Conservation (phyloP, 2,113 vertebrate species). For the Sebastes schlegelii region DNA sequence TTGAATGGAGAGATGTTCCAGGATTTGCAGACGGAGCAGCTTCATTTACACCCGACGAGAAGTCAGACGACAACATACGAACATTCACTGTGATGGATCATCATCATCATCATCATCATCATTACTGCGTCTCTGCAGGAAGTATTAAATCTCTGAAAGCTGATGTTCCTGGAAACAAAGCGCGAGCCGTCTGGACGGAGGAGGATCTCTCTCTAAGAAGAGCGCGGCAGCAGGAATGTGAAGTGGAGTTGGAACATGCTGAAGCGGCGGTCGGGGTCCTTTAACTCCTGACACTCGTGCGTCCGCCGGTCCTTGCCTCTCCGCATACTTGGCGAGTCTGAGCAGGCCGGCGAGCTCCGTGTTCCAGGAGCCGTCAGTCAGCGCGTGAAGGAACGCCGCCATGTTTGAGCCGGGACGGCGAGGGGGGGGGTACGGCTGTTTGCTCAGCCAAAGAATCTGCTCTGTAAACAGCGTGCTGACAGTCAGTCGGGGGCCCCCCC, state of each 20-base stretch:
- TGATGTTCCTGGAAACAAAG: not conserved
- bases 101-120: not conserved
- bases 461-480: constrained; percentile 73
- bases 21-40: too few species aligned
- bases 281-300: not conserved
- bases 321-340: constrained; percentile 63
- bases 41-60: too few species aligned
- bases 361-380: constrained; percentile 59
- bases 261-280: constrained; percentile 11
- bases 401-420: constrained; percentile 39
- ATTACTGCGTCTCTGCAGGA: not conserved
- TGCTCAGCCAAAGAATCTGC: constrained; percentile 76
- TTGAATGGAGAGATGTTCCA: too few species aligned
- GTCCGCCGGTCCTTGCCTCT: not conserved
- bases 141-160: not conserved
- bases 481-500: constrained; percentile 12
- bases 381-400: constrained; percentile 54
- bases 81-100: not conserved
- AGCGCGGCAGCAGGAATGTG: constrained; percentile 33
- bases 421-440: constrained; percentile 57
- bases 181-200: not conserved
- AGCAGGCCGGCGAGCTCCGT: constrained; percentile 46
- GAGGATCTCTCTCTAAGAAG: too few species aligned
- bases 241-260: not conserved
- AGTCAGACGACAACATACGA: too few species aligned